phyloP scores from a whole-genome alignment of 2,797 vertebrate genomes.

The Bradypus variegatus region DNA sequence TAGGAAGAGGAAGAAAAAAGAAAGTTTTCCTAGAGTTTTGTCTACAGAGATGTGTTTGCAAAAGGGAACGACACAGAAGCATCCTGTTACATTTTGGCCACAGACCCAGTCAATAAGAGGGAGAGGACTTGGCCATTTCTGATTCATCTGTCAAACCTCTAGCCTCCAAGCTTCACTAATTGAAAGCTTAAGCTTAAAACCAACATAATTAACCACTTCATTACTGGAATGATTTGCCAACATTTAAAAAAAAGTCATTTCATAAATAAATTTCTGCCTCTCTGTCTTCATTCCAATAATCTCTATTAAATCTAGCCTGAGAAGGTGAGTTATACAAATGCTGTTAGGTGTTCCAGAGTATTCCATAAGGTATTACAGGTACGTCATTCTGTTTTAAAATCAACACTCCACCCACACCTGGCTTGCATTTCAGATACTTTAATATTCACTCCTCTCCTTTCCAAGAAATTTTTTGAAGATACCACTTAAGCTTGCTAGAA shows the following conservation, averaged over 20 bases:
- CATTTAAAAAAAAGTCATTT: not conserved
- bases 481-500: not conserved
- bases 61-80: not conserved
- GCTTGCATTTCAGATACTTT: not conserved
- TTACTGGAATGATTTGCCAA: constrained; percentile 26
- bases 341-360: not conserved
- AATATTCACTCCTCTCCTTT: not conserved
- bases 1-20: not conserved
- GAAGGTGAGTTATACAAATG: not conserved
- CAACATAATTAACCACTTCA: constrained; percentile 9
- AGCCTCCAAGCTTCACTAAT: not conserved
- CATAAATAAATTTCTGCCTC: not conserved
- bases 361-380: not conserved
- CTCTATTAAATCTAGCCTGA: not conserved
- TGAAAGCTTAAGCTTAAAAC: constrained; percentile 7
- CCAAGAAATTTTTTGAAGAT: constrained; percentile 31
- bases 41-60: constrained; percentile 8
- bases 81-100: constrained; percentile 10
- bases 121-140: not conserved
- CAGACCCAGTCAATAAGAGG: not conserved
- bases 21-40: not conserved
- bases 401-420: not conserved
- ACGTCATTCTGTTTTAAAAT: not conserved
- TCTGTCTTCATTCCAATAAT: not conserved
- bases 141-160: not conserved